A percentile compares a stretch with the other conserved stretches of the same genome.
These are phyloP conservation scores for Thinocorus orbignyianus DNA, from an alignment of 2,113 vertebrate species.

Conservation along the genomic window DNA sequence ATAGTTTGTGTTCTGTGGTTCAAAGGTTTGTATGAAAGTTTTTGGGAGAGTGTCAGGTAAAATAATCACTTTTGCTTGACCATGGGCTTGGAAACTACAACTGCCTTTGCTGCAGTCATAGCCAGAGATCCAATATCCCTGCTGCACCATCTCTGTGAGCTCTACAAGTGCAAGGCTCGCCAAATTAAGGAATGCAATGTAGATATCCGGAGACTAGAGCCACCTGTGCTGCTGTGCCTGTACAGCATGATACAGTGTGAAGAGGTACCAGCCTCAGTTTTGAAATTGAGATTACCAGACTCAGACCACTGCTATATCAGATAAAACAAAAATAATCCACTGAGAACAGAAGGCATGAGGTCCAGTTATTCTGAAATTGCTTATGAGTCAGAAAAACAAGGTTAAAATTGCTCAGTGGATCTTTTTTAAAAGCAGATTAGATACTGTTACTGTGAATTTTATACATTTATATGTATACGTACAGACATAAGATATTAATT, in stretches of 20 bases:
- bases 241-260: background rate
- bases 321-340: background rate
- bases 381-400: background rate
- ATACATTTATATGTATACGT: background rate
- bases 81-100: background rate
- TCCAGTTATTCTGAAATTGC: background rate
- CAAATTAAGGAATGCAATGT: background rate
- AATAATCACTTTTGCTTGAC: background rate
- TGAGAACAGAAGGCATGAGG: background rate
- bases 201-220: background rate
- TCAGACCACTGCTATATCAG: accelerated
- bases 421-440: background rate
- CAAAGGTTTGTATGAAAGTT: background rate
- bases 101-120: background rate
- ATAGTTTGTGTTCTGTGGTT: background rate
- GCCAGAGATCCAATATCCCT: background rate
- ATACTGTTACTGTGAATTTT: background rate
- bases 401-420: background rate
- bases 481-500: background rate
- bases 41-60: background rate
- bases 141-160: background rate
- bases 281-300: background rate
- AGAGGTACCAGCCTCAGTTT: background rate
- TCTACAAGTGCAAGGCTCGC: background rate
- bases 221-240: background rate